Conservation (phyloP, 2,888 invertebrate genomes). For the Standfussiana lucernea region DNA sequence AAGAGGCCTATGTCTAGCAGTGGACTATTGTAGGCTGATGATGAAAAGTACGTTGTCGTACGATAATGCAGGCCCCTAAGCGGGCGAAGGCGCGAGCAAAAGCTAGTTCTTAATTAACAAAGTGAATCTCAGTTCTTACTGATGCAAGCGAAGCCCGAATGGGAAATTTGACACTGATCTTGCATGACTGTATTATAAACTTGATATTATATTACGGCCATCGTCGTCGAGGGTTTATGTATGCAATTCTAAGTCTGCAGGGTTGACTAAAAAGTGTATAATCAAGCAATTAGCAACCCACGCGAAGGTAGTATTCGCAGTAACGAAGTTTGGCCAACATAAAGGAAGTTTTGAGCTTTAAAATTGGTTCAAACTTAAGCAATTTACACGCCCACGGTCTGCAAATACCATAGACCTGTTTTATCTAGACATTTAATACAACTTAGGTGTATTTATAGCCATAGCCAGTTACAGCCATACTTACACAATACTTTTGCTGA, state of each 20-base stretch:
- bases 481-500: constrained; percentile 37
- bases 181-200: constrained; percentile 35
- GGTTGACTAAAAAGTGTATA: constrained; percentile 16
- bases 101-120: not conserved
- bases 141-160: constrained; percentile 40
- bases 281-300: constrained; percentile 10
- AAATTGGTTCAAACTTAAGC: constrained; percentile 30
- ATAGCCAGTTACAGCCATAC: not conserved
- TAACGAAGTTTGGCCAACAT: not conserved
- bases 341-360: constrained; percentile 12
- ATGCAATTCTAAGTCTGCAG: constrained; percentile 15
- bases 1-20: too few species aligned
- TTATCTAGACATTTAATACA: constrained; percentile 22
- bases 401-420: constrained; percentile 45
- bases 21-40: too few species aligned
- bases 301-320: constrained; percentile 5
- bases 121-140: constrained; percentile 29
- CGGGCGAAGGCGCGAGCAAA: not conserved
- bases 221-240: constrained; percentile 14
- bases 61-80: not conserved
- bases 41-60: not conserved
- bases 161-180: constrained; percentile 59
- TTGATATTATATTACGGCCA: constrained; percentile 51
- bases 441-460: not conserved
- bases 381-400: constrained; percentile 36